Base-by-base conservation (phyloP, 2,113 vertebrate genomes). In the Atherinomorus stipes region DNA sequence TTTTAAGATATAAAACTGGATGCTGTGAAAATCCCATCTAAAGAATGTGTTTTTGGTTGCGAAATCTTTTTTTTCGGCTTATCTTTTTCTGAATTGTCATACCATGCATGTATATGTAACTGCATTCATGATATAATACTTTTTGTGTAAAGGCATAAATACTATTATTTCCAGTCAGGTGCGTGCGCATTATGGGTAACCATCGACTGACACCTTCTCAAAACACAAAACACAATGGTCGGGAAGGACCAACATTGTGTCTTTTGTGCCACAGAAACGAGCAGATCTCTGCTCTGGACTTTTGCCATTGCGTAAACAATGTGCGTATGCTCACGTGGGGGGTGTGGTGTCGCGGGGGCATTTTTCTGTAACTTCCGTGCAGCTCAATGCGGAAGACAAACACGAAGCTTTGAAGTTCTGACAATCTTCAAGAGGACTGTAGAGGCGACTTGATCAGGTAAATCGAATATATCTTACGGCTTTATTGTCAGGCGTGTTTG, bases 311-410 rank as follows among this genome's bases (percentile, higher is more conserved):
- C 82, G 62, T 64, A 37, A 23, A 45, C 11, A 10, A 31, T 8
- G 45, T 47, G 21, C 25, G 75, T 69, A 4, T 0, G 0, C 34
- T 71, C 13, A 21, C 56, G 50, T 2, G 28, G 2, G 3, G 78
- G 88, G 90, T 45, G 88, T 60, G 85, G 72, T 67, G 66, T 84
- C 50, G n/a, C 49, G 23, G 11, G 0, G 42, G 13, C 8, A 0
- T 58, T 22, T 22, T 23, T 8, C 1, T 19, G 42, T 23, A 49
- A 1, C 12, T 52, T 42, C 51, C 57, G 49, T 10, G 34, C 19
- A 12, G 19, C 25, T 64, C 10, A 71, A 84, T 57, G 71, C 81
- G 86, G 90, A 91, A 90, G 72, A 44, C n/a, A 64, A 64, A 79
- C 69, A 49, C 21, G 7, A 25, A 75, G 11, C 4, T 11, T 3